phyloP scores from a whole-genome alignment of 1,140 invertebrate species.

The Gryon sp. region DNA sequence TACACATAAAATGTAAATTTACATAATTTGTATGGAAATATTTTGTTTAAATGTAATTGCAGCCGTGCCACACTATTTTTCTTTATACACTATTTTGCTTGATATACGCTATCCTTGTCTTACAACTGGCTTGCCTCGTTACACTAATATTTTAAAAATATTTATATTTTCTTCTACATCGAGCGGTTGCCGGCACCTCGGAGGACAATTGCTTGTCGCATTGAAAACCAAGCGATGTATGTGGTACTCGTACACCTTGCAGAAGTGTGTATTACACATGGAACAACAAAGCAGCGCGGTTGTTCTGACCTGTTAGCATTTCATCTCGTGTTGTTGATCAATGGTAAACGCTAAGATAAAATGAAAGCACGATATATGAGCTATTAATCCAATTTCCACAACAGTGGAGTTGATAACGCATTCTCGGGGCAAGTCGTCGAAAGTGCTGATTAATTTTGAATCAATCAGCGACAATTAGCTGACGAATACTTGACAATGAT shows the following conservation, averaged over 20 bases:
- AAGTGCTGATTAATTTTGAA: conserved; percentile 56
- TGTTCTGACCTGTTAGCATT: conserved; percentile 59
- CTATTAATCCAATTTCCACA: conserved; percentile 58
- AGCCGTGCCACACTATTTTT: too few species aligned
- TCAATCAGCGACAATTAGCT: conserved; percentile 49
- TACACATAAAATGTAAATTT: too few species aligned
- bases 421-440: conserved; percentile 39
- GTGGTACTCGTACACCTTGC: conserved; percentile 26
- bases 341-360: conserved; percentile 52
- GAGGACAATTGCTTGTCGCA: conserved; percentile 41
- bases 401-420: conserved; percentile 52
- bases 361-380: conserved; percentile 49
- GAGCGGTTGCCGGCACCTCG: conserved; percentile 13
- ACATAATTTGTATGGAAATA: too few species aligned
- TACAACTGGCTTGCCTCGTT: not conserved
- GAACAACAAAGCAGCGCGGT: conserved; percentile 36
- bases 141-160: conserved; percentile 34
- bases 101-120: too few species aligned
- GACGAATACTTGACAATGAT: conserved; percentile 28
- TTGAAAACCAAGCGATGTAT: conserved; percentile 38
- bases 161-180: conserved; percentile 19
- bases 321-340: conserved; percentile 55
- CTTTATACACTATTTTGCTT: too few species aligned
- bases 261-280: conserved; percentile 50
- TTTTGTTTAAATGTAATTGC: too few species aligned